phyloP scores from a whole-genome alignment of 2,888 invertebrate genomes.

The Epirrita christyi region DNA sequence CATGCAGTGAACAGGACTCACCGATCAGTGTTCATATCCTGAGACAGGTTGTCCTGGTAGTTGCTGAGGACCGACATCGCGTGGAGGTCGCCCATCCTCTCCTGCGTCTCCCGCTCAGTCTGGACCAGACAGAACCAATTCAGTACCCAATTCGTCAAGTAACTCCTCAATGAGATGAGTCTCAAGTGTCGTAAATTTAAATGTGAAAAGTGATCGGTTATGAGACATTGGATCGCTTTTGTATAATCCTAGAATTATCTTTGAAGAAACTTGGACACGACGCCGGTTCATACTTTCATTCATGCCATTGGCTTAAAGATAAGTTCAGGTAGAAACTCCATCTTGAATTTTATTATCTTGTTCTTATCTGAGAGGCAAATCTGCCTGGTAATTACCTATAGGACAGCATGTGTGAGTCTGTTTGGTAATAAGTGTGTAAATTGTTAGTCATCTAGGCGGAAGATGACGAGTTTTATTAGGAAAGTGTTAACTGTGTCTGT shows the following conservation, averaged over 20 bases:
- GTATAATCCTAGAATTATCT: too few species aligned
- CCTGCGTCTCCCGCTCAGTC: constrained; percentile 73
- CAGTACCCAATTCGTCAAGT: constrained; percentile 19
- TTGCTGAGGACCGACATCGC: constrained; percentile 86
- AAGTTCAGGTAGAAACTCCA: background rate
- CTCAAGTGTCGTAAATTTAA: background rate
- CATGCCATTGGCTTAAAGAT: too few species aligned
- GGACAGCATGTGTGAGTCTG: background rate
- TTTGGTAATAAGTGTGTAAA: constrained; percentile 3
- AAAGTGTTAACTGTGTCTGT: constrained; percentile 6
- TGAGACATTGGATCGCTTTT: too few species aligned
- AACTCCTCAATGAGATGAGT: background rate
- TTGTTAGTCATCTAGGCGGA: constrained; percentile 14
- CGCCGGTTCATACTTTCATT: too few species aligned
- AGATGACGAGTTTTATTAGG: constrained; percentile 2
- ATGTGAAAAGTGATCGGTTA: too few species aligned
- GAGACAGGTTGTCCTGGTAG: constrained; percentile 84
- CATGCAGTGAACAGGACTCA: constrained; percentile 57
- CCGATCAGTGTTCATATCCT: constrained; percentile 86
- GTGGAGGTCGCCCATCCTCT: constrained; percentile 74
- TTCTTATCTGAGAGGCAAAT: background rate
- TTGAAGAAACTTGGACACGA: too few species aligned
- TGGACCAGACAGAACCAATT: constrained; percentile 58
- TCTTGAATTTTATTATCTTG: background rate
- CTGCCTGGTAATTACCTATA: background rate